Percentiles rank a stretch among this genome's conserved stretches.
Conservation (phyloP, 2,113 vertebrate species). For the Pomatostomus ruficeps region DNA sequence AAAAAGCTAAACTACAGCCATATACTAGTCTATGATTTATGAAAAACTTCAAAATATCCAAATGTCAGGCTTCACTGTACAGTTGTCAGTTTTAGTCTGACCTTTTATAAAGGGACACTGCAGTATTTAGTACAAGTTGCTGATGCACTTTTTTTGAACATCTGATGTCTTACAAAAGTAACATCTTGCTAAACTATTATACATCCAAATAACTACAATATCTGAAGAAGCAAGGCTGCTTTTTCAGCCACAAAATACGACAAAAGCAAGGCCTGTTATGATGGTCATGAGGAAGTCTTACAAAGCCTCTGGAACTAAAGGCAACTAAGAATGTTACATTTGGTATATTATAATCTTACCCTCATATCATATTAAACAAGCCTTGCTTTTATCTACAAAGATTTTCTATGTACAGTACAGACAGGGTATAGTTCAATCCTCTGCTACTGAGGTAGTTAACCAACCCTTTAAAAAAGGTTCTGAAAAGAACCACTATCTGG, state of each 20-base stretch:
- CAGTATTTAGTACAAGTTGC: conserved; percentile 89
- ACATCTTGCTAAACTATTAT: conserved; percentile 98
- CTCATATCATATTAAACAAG: conserved; percentile 99
- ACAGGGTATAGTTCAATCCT: conserved; percentile 99
- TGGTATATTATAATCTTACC: conserved; percentile 93
- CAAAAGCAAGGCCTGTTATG: conserved; percentile 97
- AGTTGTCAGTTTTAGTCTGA: conserved; percentile 81
- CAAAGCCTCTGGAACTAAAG: conserved; percentile 97
- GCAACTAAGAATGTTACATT: conserved; percentile 98
- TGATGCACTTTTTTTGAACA: conserved; percentile 92
- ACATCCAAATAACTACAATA: conserved; percentile 99
- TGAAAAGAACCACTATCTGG: conserved; percentile 99
- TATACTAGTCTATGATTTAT: conserved; percentile 83
- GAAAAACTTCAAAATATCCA: conserved; percentile 86
- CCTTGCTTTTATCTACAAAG: conserved; percentile 99
- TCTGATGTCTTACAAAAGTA: conserved; percentile 99
- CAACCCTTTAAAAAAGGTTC: conserved; percentile 99
- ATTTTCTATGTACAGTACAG: conserved; percentile 99
- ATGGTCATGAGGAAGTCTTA: conserved; percentile 97
- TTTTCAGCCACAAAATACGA: conserved; percentile 99
- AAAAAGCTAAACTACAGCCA: conserved; percentile 84
- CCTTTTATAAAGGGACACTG: conserved; percentile 96
- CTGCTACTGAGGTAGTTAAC: conserved; percentile 96
- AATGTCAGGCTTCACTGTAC: conserved; percentile 82
- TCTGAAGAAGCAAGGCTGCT: conserved; percentile 99